phyloP scores from a whole-genome alignment of 2,113 vertebrate genomes.

The Thamnophis sirtalis region DNA sequence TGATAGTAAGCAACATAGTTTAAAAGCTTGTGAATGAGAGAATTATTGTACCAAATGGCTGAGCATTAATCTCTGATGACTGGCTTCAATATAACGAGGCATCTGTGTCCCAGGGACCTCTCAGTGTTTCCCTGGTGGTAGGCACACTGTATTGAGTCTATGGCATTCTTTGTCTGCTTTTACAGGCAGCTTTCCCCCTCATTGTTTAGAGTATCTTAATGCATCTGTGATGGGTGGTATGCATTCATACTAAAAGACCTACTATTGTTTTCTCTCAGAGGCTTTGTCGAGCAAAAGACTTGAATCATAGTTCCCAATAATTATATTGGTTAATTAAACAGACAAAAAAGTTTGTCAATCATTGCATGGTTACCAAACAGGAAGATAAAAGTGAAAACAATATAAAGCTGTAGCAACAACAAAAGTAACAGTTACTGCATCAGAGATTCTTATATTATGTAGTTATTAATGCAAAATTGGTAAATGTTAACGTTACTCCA shows the following conservation, averaged over 20 bases:
- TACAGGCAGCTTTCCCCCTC: conserved; percentile 77
- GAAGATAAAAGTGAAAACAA: conserved; percentile 79
- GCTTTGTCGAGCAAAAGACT: conserved; percentile 79
- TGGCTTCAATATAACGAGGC: conserved; percentile 80
- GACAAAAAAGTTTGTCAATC: conserved; percentile 84
- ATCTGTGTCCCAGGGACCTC: conserved; percentile 81
- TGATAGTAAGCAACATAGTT: conserved; percentile 65
- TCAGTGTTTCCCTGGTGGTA: conserved; percentile 77
- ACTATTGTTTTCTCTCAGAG: conserved; percentile 78
- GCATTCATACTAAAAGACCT: conserved; percentile 82
- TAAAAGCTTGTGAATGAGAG: conserved; percentile 76
- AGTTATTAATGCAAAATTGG: conserved; percentile 80
- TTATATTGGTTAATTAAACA: conserved; percentile 88
- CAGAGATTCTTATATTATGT: conserved; percentile 81
- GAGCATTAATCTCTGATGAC: conserved; percentile 82
- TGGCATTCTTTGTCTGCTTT: conserved; percentile 78
- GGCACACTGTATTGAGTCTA: conserved; percentile 74
- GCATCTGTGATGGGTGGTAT: conserved; percentile 85
- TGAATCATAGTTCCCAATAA: conserved; percentile 78
- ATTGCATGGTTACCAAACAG: conserved; percentile 78
- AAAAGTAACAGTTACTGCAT: conserved; percentile 82
- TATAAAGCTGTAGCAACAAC: conserved; percentile 77
- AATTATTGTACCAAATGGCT: conserved; percentile 83
- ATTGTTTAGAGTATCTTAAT: conserved; percentile 82
- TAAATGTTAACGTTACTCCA: conserved; percentile 81